Percentiles rank a stretch among this genome's conserved stretches.
Evolutionary conservation across 2,113 vertebrate species (phyloP).

Genomic region (Centropristis striata): DNA sequence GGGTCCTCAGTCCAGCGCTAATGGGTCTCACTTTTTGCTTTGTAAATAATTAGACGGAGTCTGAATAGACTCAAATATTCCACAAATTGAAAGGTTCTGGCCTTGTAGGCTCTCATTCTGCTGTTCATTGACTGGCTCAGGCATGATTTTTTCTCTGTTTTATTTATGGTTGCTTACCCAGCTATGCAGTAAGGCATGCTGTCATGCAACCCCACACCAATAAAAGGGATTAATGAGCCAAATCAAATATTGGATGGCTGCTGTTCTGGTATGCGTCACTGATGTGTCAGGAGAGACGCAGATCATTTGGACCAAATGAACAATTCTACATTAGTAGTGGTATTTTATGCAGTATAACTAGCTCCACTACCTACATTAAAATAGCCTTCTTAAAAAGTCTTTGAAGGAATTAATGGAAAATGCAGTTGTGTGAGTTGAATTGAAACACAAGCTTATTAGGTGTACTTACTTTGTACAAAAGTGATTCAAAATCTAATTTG

Average conservation of each 20-base stretch:
- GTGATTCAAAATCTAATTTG: neutral
- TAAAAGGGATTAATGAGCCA: conserved; percentile 9
- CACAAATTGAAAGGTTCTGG: neutral
- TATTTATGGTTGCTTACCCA: neutral
- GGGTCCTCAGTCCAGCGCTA: neutral
- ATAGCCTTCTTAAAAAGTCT: too few species aligned
- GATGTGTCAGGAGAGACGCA: neutral
- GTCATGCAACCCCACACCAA: neutral
- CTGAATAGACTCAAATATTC: too few species aligned
- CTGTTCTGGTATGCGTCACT: neutral
- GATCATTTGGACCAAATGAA: neutral
- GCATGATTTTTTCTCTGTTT: neutral
- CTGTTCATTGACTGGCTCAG: neutral
- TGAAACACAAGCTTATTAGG: neutral
- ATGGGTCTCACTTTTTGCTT: neutral
- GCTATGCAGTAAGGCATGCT: neutral
- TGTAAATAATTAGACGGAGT: neutral
- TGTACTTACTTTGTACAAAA: neutral
- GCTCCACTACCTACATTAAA: neutral
- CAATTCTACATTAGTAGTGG: neutral
- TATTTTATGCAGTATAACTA: neutral
- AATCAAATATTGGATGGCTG: neutral
- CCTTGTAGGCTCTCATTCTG: too few species aligned
- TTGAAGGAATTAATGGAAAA: too few species aligned
- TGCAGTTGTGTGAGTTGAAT: neutral